phyloP scores from a whole-genome alignment of 2,888 invertebrate species.

The Merodon equestris region DNA sequence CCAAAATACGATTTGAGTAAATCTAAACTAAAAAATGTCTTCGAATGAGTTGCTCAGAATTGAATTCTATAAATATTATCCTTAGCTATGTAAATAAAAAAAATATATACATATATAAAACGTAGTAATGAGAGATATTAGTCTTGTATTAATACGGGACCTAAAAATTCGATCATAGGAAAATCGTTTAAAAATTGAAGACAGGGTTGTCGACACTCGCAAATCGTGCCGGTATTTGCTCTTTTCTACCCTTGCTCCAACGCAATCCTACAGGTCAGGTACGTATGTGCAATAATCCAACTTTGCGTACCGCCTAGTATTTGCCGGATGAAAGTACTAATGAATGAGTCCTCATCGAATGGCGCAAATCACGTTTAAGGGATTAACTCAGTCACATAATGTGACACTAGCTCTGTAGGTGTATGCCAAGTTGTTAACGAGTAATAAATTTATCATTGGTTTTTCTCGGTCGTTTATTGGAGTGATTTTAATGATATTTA shows the following conservation, averaged over 20 bases:
- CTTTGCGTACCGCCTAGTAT: conserved; percentile 51
- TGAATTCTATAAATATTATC: too few species aligned
- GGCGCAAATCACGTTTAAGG: conserved; percentile 71
- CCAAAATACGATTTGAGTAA: too few species aligned
- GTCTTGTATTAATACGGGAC: too few species aligned
- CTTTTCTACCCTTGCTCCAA: background rate
- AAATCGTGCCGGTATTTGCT: conserved; percentile 18
- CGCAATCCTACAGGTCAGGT: conserved; percentile 33
- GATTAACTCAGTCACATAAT: conserved; percentile 69
- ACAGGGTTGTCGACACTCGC: conserved; percentile 18
- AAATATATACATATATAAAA: too few species aligned
- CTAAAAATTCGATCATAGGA: too few species aligned
- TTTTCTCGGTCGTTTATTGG: conserved; percentile 3
- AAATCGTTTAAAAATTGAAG: conserved; percentile 34
- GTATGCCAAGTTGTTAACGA: conserved; percentile 61
- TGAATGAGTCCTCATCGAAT: conserved; percentile 70
- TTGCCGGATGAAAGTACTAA: conserved; percentile 60
- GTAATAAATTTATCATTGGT: conserved; percentile 47
- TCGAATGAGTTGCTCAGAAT: too few species aligned
- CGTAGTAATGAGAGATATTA: too few species aligned
- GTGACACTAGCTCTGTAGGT: conserved; percentile 42
- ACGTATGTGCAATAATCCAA: conserved; percentile 50
- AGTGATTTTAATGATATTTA: conserved; percentile 9
- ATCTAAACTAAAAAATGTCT: too few species aligned
- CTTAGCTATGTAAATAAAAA: too few species aligned